Evolutionary conservation across 2,797 vertebrate genomes (phyloP), one percentile per base, ranked within the genome.

Genomic region (Pseudotriccus pelzelni): DNA sequence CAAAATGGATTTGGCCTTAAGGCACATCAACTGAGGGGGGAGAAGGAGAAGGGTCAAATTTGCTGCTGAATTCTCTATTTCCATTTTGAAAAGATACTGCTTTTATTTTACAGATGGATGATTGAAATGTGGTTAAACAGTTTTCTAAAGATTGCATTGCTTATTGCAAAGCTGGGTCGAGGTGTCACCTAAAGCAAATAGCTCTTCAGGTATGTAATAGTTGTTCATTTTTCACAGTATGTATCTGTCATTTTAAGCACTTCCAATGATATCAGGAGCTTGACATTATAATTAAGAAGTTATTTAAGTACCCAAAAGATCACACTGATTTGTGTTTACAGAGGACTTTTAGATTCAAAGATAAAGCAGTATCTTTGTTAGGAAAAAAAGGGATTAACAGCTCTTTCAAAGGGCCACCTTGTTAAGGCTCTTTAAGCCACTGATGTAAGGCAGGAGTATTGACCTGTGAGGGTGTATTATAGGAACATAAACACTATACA

Each of bases 391-490:
- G 27, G 8, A 60, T 49, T 49, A 74, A 27, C 5, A 6, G 44
- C 67, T 78, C 30, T 44, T 64, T 69, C 37, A 43, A 47, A 37
- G 16, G 12, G 5, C 16, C 24, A n/a, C 27, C 21, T 69, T 52
- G 15, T 39, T 34, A 27, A n/a, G 50, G 23, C 18, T 58, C 23
- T 68, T 75, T 32, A 59, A 49, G n/a, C n/a, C 22, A 27, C 36
- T 46, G 46, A 19, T 25, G 43, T 28, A 22, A 59, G 59, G 64
- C n/a, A 19, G 28, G 47, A 56, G 21, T 19, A 18, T 7, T 50
- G 58, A 34, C 23, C 36, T 0, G 0, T 58, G 39, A 47, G 16
- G 32, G 24, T 0, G 0, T 36, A 10, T 69, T 74, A 7, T 1
- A 44, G 34, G 44, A 67, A 63, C 13, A 23, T 1, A 39, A 64